Evolutionary conservation across 1,140 invertebrate species (phyloP).

Genomic region (Zaprionus gabonicus): DNA sequence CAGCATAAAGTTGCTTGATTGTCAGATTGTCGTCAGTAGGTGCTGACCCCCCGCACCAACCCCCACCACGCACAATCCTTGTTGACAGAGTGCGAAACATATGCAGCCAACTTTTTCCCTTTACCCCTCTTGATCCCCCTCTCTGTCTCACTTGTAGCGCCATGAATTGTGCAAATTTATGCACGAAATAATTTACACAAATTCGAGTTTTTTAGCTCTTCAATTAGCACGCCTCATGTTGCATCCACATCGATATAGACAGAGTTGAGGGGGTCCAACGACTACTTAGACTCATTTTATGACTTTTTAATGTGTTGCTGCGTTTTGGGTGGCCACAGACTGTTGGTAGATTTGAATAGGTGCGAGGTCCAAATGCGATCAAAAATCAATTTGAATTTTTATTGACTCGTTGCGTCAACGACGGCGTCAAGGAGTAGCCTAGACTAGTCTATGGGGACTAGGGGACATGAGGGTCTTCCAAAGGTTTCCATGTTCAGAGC

Average conservation of each 20-base stretch:
- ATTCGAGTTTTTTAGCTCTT: conserved; percentile 72
- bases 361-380: conserved; percentile 73
- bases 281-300: conserved; percentile 63
- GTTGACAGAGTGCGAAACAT: conserved; percentile 51
- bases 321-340: conserved; percentile 64
- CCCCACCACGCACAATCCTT: conserved; percentile 39
- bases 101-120: background rate
- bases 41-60: background rate
- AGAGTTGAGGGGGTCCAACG: background rate
- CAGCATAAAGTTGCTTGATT: conserved; percentile 54
- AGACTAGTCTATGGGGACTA: background rate
- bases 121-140: background rate
- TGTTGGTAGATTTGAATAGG: conserved; percentile 59
- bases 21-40: conserved; percentile 50
- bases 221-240: conserved; percentile 69
- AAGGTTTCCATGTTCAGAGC: background rate
- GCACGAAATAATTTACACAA: conserved; percentile 77
- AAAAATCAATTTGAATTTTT: conserved; percentile 75
- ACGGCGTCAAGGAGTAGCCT: conserved; percentile 30
- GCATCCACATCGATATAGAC: background rate
- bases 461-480: background rate
- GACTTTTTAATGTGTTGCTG: conserved; percentile 64
- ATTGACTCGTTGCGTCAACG: conserved; percentile 41
- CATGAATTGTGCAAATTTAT: conserved; percentile 75
- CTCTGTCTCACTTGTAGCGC: conserved; percentile 30